Percentiles rank a stretch among this genome's conserved stretches.
phyloP scores from a whole-genome alignment of 2,888 invertebrate species.

The Balanococcus diminutus region DNA sequence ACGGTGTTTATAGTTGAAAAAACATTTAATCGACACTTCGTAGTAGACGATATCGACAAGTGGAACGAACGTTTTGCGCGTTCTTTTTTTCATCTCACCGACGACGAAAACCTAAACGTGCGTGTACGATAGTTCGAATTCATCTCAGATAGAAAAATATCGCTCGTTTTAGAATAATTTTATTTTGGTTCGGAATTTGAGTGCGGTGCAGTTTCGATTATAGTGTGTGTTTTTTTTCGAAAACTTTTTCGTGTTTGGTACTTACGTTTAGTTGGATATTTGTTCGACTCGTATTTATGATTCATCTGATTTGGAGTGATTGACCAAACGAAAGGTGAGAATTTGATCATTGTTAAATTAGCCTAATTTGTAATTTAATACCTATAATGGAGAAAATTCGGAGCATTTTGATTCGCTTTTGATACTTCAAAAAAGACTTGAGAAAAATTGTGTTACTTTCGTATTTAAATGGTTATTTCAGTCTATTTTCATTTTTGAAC shows the following conservation, averaged over 20 bases:
- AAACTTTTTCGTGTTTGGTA: not conserved
- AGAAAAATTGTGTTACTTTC: too few relatives aligned
- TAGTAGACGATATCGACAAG: constrained; percentile 32
- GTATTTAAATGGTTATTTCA: too few relatives aligned
- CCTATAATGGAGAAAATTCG: too few relatives aligned
- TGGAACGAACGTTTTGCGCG: constrained; percentile 12
- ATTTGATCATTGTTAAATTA: not conserved
- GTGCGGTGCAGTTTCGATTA: not conserved
- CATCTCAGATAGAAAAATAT: not conserved
- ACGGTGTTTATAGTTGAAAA: not conserved
- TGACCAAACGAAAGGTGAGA: not conserved
- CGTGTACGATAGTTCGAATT: not conserved
- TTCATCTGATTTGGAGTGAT: not conserved
- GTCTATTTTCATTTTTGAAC: too few relatives aligned
- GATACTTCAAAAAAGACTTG: too few relatives aligned
- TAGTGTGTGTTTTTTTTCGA: not conserved
- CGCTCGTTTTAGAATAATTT: not conserved
- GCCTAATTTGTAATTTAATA: too few relatives aligned
- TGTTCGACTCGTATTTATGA: not conserved
- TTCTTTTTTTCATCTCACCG: not conserved
- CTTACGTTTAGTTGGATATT: not conserved
- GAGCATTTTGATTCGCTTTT: too few relatives aligned
- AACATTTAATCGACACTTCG: constrained; percentile 26
- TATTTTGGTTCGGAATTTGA: not conserved
- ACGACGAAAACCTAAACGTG: constrained; percentile 6